Percentiles rank a stretch among this genome's conserved stretches.
These are phyloP conservation scores for Apamea epomidion DNA, from an alignment of 2,888 invertebrate species.

Conservation along the genomic window DNA sequence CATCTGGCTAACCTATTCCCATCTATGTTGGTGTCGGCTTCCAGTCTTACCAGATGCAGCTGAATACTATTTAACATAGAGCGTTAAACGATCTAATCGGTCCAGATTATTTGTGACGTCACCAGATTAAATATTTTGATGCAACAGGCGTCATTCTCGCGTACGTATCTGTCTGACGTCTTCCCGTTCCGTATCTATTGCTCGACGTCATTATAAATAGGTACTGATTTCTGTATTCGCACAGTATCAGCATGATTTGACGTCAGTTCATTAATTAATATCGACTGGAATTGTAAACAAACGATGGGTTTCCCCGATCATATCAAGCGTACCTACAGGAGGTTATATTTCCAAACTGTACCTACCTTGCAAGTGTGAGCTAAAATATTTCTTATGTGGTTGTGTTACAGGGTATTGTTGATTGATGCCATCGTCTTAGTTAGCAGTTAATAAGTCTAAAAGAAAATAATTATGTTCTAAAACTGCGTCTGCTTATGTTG, in stretches of 20 bases:
- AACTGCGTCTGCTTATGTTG: background rate
- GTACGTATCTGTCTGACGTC: background rate
- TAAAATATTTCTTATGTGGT: conserved; percentile 9
- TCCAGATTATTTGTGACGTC: conserved; percentile 3
- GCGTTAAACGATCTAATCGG: too few species aligned
- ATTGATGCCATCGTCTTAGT: background rate
- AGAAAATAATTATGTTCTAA: background rate
- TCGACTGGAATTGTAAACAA: conserved; percentile 52
- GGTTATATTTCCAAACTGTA: conserved; percentile 47
- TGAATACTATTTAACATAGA: too few species aligned
- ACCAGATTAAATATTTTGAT: background rate
- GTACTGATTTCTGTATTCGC: conserved; percentile 33
- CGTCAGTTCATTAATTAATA: conserved; percentile 53
- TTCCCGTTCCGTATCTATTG: background rate
- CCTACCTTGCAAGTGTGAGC: conserved; percentile 26
- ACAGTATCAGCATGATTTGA: conserved; percentile 20
- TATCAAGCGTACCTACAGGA: conserved; percentile 44
- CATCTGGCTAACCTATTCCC: too few species aligned
- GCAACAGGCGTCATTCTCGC: background rate
- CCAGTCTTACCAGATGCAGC: too few species aligned
- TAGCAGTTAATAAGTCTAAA: background rate
- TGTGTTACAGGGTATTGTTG: conserved; percentile 27
- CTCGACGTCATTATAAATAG: conserved; percentile 18
- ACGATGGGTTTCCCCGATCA: conserved; percentile 53
- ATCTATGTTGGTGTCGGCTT: too few species aligned